Base-by-base conservation (phyloP, 2,888 invertebrate species). In the Nematopogon swammerdamellus region DNA sequence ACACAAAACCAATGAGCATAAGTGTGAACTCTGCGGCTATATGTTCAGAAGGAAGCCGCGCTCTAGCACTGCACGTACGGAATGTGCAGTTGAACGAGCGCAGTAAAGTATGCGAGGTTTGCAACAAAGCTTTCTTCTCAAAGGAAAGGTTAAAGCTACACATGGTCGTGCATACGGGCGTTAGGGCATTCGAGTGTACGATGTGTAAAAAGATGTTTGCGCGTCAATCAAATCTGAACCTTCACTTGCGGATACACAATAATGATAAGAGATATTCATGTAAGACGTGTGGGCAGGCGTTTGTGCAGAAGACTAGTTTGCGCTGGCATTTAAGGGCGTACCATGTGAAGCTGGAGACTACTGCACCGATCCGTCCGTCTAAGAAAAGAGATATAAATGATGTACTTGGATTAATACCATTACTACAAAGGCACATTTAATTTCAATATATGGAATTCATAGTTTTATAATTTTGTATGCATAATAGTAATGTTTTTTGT, bases 211-310 rank as follows among this genome's bases (percentile, higher is more conserved):
- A 74, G 55, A 61, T 63, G 2, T 76, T 76, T 44, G 42, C 52
- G 70, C 71, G 2, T 70, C 72, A 52, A 64, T 67, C 30, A 70
- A 67, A 25, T 0, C 55, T 76, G 29, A 70, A 67, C 1, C 70
- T 71, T 14, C 76, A 76, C 55, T 61, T 68, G 49, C 63, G 73
- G 43, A 68, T 65, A 50, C 74, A 73, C 50, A 70, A 69, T 0
- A 72, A 73, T 0, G 65, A 69, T 50, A 60, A 65, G 46, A 70
- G 71, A 1, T 70, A 71, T 50, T 61, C 65, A 14, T 77, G 76
- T 48, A 55, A 62, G 3, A 58, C 64, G 18, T 77, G 77, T 54
- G 62, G 56, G 17, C 63, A 65, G 30, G 67, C 68, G 2, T 77
- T 74, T 49, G 68, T 67, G 16, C 69, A 69, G 2, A 16, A 17